Evolutionary conservation across 2,113 vertebrate species (phyloP), one percentile per base, ranked within the genome.

Genomic region (Rhea americana): DNA sequence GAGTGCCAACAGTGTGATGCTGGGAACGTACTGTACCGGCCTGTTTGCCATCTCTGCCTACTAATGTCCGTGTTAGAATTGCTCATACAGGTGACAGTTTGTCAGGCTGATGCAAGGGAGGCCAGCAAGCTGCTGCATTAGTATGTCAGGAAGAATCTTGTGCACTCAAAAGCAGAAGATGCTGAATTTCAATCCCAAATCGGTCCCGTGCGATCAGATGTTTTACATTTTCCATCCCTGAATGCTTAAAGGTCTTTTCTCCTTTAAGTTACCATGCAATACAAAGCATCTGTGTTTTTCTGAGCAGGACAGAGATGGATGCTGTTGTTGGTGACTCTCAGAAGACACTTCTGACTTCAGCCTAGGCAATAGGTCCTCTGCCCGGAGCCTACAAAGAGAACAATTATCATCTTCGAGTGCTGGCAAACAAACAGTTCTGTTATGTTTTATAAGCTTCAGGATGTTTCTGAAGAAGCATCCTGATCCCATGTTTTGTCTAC

Each of bases 51-150:
- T 68, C 45, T 74, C 10, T 79, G 32, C 48, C 51, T 67, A 0
- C 47, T 62, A 59, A 24, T 32, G 47, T 43, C 58, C 22, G 14
- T 9, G 20, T 81, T 56, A 17, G 47, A 47, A 39, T 80, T 59
- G 13, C 37, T 76, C 3, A 1, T n/a, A 4, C 16, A 35, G 19
- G 30, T 39, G 14, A 30, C n/a, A 16, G 13, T 56, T 61, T 53
- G 10, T n/a, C 82, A 0, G 4, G 0, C 15, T 53, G 39, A 41
- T n/a, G 3, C 21, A 26, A 55, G 65, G 55, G 55, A 41, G 79
- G 7, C 13, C 20, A 7, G 43, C 32, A 32, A 18, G 55, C n/a
- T 67, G 18, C 76, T 82, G 63, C 47, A 25, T 2, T 37, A 32
- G 39, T 21, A 24, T 11, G 5, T 11, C 16, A 18, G 30, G 72